Base-by-base conservation (phyloP, 2,113 vertebrate genomes). In the Canis aureus region DNA sequence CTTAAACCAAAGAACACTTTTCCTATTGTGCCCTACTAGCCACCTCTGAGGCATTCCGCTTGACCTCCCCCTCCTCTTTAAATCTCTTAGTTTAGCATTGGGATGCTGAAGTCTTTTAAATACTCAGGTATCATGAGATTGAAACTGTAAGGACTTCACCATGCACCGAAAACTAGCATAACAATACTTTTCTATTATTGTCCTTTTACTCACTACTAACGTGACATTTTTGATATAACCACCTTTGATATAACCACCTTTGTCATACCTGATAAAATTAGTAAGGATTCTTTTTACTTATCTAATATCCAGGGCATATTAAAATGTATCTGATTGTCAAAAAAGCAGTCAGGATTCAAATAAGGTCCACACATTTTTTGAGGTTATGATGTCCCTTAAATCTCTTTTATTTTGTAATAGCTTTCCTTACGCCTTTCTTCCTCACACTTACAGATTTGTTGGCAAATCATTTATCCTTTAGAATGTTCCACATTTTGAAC, bases 331-430 rank as follows among this genome's bases (percentile, higher is more conserved):
- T 53, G 23, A 83, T 78, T 79, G 51, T 59, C 49, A 84, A 82
- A 76, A 94, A 95, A 27, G 15, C 43, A 88, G 22, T 71, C 55
- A 85, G 49, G 35, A 93, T 73, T 94, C 83, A 94, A 82, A 38
- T 78, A 51, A 76, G 49, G 35, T 23, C n/a, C 25, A 87, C 15
- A 43, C 35, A 71, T 62, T 84, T 60, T 64, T 89, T 84, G 51
- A 51, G n/a, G 67, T 79, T 91, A 83, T 43, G 7, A 64, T 85
- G 55, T 73, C 55, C 32, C 8, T 80, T 89, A 89, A 71, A 73
- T 73, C 23, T 69, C 38, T 49, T 82, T 86, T 85, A 82, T 82
- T 78, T 96, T 74, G 4, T 89, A 74, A 73, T 4, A 53, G 12
- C 23, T 27, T 57, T 19, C 23, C 20, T 76, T 53, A 66, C 12